These are phyloP conservation scores for Cybosia mesomella DNA, from an alignment of 2,888 invertebrate genomes.

Conservation along the genomic window DNA sequence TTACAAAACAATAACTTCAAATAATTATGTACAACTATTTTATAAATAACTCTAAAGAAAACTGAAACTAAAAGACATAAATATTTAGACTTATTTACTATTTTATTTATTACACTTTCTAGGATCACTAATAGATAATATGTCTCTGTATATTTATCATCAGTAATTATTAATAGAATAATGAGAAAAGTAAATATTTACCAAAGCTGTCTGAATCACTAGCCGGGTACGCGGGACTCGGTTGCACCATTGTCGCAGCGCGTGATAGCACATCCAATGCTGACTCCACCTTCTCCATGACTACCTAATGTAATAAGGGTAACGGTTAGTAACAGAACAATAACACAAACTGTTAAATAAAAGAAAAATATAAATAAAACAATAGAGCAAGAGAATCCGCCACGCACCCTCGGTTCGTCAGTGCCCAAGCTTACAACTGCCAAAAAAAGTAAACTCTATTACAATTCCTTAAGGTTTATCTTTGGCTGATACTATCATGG, in stretches of 20 bases:
- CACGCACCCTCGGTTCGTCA: neutral
- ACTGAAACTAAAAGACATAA: too few species aligned
- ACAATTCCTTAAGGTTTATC: too few species aligned
- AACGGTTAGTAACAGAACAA: constrained; percentile 10
- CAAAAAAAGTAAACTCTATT: neutral
- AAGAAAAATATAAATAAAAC: neutral
- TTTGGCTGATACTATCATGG: neutral
- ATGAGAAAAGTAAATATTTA: constrained; percentile 64
- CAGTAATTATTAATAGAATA: neutral
- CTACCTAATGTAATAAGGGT: constrained; percentile 53
- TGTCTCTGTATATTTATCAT: neutral
- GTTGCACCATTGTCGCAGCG: constrained; percentile 96
- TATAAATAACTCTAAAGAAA: too few species aligned
- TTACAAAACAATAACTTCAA: too few species aligned
- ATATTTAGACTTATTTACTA: too few species aligned
- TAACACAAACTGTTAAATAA: neutral
- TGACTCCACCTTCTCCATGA: constrained; percentile 92
- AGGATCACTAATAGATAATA: neutral
- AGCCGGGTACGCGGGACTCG: constrained; percentile 86
- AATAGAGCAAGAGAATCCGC: neutral
- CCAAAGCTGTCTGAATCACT: constrained; percentile 86
- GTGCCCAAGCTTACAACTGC: neutral
- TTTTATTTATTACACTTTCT: too few species aligned
- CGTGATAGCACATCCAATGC: constrained; percentile 95
- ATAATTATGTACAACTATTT: too few species aligned